Evolutionary conservation across 1,140 invertebrate species (phyloP).

Genomic region (Venturia canescens): DNA sequence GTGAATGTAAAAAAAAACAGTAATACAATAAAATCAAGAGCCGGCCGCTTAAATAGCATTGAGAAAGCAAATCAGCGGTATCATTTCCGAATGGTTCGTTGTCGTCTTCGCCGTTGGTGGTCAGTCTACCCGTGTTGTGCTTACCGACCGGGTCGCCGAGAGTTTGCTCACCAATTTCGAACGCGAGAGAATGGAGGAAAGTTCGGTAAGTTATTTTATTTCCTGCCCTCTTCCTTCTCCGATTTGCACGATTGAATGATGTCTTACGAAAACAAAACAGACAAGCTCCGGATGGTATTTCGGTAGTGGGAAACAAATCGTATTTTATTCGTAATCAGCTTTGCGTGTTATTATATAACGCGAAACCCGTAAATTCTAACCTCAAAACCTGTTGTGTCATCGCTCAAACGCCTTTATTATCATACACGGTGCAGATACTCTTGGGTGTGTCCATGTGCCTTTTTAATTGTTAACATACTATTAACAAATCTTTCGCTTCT

Average conservation of each 20-base stretch:
- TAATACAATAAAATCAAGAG: background rate
- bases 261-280: too few species aligned
- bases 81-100: constrained; percentile 11
- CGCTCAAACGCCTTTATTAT: background rate
- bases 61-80: background rate
- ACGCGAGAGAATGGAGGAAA: constrained; percentile 63
- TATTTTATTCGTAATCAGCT: background rate
- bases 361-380: constrained; percentile 49
- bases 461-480: too few species aligned
- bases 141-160: constrained; percentile 23
- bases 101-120: background rate
- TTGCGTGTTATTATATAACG: constrained; percentile 53
- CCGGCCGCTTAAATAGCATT: background rate
- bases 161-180: constrained; percentile 46
- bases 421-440: background rate
- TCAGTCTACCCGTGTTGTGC: background rate
- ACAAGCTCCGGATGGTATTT: background rate
- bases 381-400: constrained; percentile 41
- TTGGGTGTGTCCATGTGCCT: too few species aligned
- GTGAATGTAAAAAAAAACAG: background rate
- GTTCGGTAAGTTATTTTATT: constrained; percentile 53
- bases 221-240: background rate
- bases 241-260: background rate
- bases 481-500: too few species aligned
- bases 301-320: background rate